A percentile compares a stretch with the other conserved stretches of the same genome.
Conservation (phyloP, 2,888 invertebrate genomes). For the Pomacea canaliculata region DNA sequence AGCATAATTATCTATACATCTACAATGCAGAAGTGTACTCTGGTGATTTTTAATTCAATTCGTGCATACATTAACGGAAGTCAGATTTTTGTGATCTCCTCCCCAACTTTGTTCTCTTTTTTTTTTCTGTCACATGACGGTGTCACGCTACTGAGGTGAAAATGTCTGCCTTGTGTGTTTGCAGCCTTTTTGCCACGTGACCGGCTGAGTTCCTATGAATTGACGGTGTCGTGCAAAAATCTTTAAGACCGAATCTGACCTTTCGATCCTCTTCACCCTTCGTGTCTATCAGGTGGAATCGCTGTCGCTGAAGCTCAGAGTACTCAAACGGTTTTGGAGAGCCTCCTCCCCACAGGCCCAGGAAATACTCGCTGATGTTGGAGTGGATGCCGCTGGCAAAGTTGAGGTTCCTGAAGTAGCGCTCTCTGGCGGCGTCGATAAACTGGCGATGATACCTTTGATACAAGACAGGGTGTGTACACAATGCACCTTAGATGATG, state of each 20-base stretch:
- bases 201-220: no score
- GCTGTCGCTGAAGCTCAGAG: conserved; percentile 94
- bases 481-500: neutral
- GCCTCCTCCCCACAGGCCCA: conserved; percentile 96
- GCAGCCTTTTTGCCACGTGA: no score
- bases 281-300: conserved; percentile 78
- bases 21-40: no score
- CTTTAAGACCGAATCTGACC: conserved; percentile 31
- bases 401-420: conserved; percentile 97
- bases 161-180: no score
- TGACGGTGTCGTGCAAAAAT: neutral
- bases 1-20: no score
- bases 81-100: no score
- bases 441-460: conserved; percentile 89
- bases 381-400: conserved; percentile 97
- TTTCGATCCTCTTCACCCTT: conserved; percentile 77
- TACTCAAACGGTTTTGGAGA: conserved; percentile 95
- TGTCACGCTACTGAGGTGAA: no score
- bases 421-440: conserved; percentile 83
- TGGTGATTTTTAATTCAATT: no score
- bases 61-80: no score
- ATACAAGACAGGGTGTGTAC: neutral
- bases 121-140: no score
- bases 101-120: no score
- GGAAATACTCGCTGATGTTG: conserved; percentile 96